Evolutionary conservation across 2,113 vertebrate species (phyloP), one percentile per base, ranked within the genome.

Genomic region (Nothobranchius kuhntae): DNA sequence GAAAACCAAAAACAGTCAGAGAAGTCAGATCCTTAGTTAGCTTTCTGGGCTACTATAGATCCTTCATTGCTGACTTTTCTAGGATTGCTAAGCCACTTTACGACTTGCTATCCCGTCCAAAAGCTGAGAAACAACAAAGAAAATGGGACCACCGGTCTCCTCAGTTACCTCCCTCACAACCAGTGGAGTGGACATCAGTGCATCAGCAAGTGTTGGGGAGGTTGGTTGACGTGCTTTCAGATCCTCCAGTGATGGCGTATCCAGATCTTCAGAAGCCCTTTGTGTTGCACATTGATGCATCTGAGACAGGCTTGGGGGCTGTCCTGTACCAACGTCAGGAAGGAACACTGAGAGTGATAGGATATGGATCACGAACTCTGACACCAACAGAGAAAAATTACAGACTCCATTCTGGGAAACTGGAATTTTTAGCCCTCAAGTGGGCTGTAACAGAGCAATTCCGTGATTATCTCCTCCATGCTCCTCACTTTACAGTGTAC

Each of bases 181-280:
- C 56, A 7, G 30, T 60, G 1, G 9, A 66, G 10, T 66, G 56
- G 63, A 36, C 64, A 38, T 14, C 12, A 4, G 0, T 45, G 1
- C 54, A 58, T 1, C 48, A 61, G 47, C 12, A 54, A 12, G 44
- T 13, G 8, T 5, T 75, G 7, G 12, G 54, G 0, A 59, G 14
- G 4, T 3, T 65, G 2, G 38, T 59, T 44, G 3, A 50, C 48
- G 4, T 9, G 7, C 50, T 73, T 13, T 60, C 48, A 45, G 65
- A 70, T 3, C 69, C 73, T 45, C 68, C 77, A 52, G 4, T 76
- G 2, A 61, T 84, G 26, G 69, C 51, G 11, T 71, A 66, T 13
- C 61, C 72, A 3, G 51, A 80, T 4, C 13, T 67, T 9, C 53
- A 74, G 3, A 55, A 75, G 9, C 71, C 63, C 3, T 68, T 76